These are phyloP conservation scores for Pristionchus mayeri DNA, from an alignment of 2,888 invertebrate species.

Conservation along the genomic window DNA sequence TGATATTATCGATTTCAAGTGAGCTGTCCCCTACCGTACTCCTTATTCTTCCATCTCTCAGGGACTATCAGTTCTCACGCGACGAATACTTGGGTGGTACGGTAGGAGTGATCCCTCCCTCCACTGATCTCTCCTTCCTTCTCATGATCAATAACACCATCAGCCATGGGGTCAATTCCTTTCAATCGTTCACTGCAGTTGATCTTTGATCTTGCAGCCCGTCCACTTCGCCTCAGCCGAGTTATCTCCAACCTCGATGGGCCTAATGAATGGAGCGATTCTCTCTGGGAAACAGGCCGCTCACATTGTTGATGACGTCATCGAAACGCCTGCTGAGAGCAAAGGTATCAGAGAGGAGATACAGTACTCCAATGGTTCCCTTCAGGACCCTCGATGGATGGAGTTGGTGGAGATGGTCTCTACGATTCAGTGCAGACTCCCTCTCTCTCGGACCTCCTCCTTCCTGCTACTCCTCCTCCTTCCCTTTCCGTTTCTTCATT, in stretches of 20 bases:
- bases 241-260: slow-evolving; percentile 57
- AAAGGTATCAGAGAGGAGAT: neutral
- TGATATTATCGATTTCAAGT: slow-evolving; percentile 48
- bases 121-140: slow-evolving; percentile 48
- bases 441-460: neutral
- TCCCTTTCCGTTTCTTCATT: neutral
- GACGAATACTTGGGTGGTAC: slow-evolving; percentile 62
- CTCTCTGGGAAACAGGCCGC: slow-evolving; percentile 57
- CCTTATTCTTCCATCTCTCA: slow-evolving; percentile 48
- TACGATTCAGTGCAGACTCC: neutral
- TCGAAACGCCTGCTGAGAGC: neutral
- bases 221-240: slow-evolving; percentile 66
- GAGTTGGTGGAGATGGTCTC: neutral
- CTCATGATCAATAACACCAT: slow-evolving; percentile 33
- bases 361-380: neutral
- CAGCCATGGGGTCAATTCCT: slow-evolving; percentile 21
- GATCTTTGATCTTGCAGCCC: slow-evolving; percentile 48
- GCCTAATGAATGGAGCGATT: slow-evolving; percentile 70
- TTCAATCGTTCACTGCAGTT: neutral
- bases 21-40: neutral
- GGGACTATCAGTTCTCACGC: slow-evolving; percentile 63
- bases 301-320: neutral
- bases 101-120: slow-evolving; percentile 59
- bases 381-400: neutral
- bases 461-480: neutral